Percentiles rank a stretch among this genome's conserved stretches.
phyloP scores from a whole-genome alignment of 2,113 vertebrate genomes.

The Hiodon alosoides region DNA sequence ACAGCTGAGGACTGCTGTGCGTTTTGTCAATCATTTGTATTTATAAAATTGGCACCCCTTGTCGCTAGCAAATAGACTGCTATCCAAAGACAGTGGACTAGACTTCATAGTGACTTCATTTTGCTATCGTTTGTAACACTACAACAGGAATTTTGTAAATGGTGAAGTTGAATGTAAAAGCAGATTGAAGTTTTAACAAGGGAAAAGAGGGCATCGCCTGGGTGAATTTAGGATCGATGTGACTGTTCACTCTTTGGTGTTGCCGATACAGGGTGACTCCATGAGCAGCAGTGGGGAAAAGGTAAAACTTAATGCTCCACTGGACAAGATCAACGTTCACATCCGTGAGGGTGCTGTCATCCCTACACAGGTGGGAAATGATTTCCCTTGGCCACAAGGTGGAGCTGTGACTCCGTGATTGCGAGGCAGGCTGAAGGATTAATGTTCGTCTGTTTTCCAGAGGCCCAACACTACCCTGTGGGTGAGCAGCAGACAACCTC shows the following conservation, averaged over 20 bases:
- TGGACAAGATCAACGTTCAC: conserved; percentile 80
- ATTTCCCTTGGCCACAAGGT: neutral
- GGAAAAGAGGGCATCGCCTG: neutral
- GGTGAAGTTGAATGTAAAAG: neutral
- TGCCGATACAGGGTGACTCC: conserved; percentile 57
- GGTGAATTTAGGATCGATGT: neutral
- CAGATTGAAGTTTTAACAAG: neutral
- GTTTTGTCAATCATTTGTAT: neutral
- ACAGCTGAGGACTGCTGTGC: neutral
- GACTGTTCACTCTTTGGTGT: neutral
- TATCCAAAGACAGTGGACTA: too few relatives aligned
- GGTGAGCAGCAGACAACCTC: conserved; percentile 63
- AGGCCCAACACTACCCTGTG: conserved; percentile 65
- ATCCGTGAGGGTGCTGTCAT: conserved; percentile 69
- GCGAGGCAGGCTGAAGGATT: neutral
- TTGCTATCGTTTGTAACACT: too few relatives aligned
- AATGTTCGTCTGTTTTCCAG: conserved; percentile 43
- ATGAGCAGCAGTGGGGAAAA: conserved; percentile 70
- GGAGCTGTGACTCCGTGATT: neutral
- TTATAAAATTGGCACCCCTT: neutral
- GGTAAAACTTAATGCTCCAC: conserved; percentile 61
- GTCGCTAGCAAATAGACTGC: too few relatives aligned
- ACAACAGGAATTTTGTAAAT: too few relatives aligned
- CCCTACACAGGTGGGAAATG: conserved; percentile 69
- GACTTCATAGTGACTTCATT: too few relatives aligned